A percentile compares a stretch with the other conserved stretches of the same genome.
Evolutionary conservation across 1,140 invertebrate genomes (phyloP).

Genomic region (Globodera ellingtonae): DNA sequence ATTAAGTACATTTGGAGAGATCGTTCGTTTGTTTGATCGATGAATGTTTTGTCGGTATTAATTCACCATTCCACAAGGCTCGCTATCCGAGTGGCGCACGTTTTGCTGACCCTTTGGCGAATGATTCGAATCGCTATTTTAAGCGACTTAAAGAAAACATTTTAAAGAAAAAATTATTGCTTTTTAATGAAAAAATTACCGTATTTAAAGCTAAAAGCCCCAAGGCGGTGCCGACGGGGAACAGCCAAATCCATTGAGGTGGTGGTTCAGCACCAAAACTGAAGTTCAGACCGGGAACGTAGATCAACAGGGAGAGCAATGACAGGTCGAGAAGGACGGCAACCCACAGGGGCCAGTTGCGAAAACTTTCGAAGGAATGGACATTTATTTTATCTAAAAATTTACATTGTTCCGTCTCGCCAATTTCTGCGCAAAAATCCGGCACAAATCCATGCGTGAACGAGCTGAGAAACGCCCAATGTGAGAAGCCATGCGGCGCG

Average conservation of each 20-base stretch:
- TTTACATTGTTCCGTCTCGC: neutral
- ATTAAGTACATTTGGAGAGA: neutral
- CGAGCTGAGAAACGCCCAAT: constrained; percentile 38
- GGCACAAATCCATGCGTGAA: constrained; percentile 31
- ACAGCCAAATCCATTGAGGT: neutral
- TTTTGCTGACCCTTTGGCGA: neutral
- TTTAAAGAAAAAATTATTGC: neutral
- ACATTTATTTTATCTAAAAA: constrained; percentile 1
- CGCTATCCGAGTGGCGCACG: neutral
- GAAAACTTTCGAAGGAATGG: neutral
- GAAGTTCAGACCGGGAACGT: neutral
- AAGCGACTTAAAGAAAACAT: neutral
- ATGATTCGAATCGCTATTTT: neutral
- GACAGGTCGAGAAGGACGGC: neutral
- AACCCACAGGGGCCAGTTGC: neutral
- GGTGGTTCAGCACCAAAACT: neutral
- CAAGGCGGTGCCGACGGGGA: neutral
- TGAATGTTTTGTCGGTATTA: neutral
- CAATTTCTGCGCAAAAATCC: neutral
- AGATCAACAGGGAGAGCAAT: neutral
- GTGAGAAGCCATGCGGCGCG: constrained; percentile 48
- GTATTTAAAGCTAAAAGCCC: neutral
- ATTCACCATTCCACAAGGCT: neutral
- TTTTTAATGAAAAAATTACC: neutral
- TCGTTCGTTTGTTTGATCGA: too few species aligned